Evolutionary conservation across 2,113 vertebrate genomes (phyloP).

Genomic region (Bubo blakistoni): DNA sequence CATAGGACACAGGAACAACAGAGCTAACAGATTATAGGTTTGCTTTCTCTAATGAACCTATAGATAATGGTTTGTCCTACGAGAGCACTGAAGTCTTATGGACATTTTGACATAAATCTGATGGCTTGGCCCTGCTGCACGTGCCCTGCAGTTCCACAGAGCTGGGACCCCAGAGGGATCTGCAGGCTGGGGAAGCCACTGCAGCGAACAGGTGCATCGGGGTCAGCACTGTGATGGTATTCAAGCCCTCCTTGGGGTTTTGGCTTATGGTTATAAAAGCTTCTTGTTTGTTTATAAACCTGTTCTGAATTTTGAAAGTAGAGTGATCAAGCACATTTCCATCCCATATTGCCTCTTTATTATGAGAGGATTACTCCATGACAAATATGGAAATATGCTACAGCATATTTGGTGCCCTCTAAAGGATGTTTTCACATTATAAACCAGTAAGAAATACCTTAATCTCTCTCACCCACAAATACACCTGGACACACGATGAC

Average conservation of each 20-base stretch:
- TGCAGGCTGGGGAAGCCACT: not conserved
- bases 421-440: not conserved
- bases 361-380: not conserved
- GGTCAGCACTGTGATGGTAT: not conserved
- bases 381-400: not conserved
- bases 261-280: not conserved
- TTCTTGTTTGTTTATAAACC: not conserved
- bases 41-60: not conserved
- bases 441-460: not conserved
- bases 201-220: fast-evolving
- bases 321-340: not conserved
- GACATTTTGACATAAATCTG: not conserved
- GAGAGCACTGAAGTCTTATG: not conserved
- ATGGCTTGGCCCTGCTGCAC: not conserved
- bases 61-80: not conserved
- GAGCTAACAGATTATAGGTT: not conserved
- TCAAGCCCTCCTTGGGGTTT: not conserved
- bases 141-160: fast-evolving
- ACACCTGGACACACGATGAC: not conserved
- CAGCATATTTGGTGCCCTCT: not conserved
- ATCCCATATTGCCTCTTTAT: not conserved
- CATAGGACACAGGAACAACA: not conserved
- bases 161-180: not conserved
- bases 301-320: not conserved
- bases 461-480: not conserved